phyloP scores from a whole-genome alignment of 2,113 vertebrate genomes.

The Chaenocephalus aceratus region DNA sequence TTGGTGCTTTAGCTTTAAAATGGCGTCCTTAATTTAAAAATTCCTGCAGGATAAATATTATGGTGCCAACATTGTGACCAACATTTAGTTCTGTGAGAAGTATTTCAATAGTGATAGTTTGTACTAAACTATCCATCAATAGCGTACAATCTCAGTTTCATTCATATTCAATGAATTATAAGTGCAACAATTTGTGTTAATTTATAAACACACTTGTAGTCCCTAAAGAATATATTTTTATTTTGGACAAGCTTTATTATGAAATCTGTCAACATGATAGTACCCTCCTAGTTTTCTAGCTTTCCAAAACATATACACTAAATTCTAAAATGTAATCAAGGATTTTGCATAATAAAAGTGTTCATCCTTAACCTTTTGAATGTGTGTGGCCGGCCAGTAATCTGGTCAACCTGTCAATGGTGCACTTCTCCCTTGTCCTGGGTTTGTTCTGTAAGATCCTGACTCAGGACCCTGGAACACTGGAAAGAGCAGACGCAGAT shows the following conservation, averaged over 20 bases:
- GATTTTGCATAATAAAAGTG: constrained; percentile 1
- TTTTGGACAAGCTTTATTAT: not conserved
- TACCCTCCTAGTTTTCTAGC: not conserved
- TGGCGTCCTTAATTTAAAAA: not conserved
- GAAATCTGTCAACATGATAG: not conserved
- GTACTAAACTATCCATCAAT: not conserved
- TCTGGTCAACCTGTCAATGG: constrained; percentile 76
- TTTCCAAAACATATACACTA: not conserved
- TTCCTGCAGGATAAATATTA: not conserved
- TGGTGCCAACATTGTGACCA: not conserved
- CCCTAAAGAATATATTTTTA: not conserved
- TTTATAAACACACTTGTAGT: too few species aligned
- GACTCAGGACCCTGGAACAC: constrained; percentile 79
- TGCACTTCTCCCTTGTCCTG: constrained; percentile 78
- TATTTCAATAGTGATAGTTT: not conserved
- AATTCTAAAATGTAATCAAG: not conserved
- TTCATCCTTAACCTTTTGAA: constrained; percentile 78
- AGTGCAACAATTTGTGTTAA: too few species aligned
- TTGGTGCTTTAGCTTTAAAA: not conserved
- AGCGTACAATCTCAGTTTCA: not conserved
- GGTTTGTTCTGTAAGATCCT: constrained; percentile 82
- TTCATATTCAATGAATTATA: not conserved
- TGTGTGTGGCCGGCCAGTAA: constrained; percentile 73
- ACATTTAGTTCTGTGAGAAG: not conserved
- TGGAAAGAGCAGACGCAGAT: constrained; percentile 72